phyloP scores from a whole-genome alignment of 2,888 invertebrate genomes.

The Fabriciana adippe region DNA sequence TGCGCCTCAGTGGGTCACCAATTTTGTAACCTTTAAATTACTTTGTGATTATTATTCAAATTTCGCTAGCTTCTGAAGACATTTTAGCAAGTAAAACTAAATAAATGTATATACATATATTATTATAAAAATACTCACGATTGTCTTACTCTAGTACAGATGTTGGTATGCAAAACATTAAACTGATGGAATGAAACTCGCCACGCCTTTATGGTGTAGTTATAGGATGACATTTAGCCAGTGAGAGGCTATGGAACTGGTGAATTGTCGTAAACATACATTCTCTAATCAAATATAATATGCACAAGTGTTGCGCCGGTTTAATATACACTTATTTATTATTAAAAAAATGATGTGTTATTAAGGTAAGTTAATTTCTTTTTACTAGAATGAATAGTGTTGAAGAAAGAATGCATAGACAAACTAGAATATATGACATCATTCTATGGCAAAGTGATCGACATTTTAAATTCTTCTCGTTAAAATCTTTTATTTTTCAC shows the following conservation, averaged over 20 bases:
- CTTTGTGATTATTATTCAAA: conserved; percentile 14
- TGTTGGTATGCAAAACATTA: conserved; percentile 34
- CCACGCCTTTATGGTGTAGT: conserved; percentile 36
- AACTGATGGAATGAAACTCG: conserved; percentile 33
- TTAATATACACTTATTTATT: background rate
- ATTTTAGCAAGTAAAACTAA: background rate
- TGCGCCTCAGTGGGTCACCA: conserved; percentile 30
- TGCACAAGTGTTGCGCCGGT: background rate
- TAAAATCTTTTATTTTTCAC: no score
- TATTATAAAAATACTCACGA: background rate
- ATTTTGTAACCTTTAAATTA: conserved; percentile 30
- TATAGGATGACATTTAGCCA: conserved; percentile 66
- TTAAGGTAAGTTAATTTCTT: no score
- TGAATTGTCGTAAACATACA: conserved; percentile 29
- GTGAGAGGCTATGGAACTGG: conserved; percentile 57
- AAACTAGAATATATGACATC: no score
- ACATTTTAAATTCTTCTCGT: no score
- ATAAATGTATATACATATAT: background rate
- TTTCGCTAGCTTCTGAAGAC: background rate
- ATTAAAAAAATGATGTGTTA: no score
- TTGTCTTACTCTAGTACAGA: background rate
- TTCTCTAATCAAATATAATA: conserved; percentile 27
- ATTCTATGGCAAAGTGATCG: no score
- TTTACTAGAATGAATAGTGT: no score
- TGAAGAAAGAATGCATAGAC: no score